Evolutionary conservation across 2,888 invertebrate genomes (phyloP).

Genomic region (Ferdinandea cuprea): DNA sequence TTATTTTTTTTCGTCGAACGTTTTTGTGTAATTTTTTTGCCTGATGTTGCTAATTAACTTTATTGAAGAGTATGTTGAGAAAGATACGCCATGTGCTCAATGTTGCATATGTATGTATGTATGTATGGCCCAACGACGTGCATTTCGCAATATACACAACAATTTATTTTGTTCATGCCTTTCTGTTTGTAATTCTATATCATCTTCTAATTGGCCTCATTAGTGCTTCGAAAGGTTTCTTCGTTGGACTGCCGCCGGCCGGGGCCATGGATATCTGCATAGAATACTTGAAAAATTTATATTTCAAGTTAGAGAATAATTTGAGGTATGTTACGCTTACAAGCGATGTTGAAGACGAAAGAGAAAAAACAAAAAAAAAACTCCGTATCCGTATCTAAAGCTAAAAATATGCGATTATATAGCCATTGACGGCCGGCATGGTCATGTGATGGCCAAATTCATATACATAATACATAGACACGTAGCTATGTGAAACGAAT

Average conservation of each 20-base stretch:
- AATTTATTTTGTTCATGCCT: conserved; percentile 20
- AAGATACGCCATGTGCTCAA: conserved; percentile 5
- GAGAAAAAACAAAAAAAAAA: conserved; percentile 9
- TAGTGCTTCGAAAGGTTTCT: conserved; percentile 63
- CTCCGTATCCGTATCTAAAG: conserved; percentile 15
- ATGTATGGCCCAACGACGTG: neutral
- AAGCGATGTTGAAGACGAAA: too few species aligned
- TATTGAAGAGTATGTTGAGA: conserved; percentile 25
- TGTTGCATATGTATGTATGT: neutral
- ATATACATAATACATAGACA: neutral
- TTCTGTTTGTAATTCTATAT: conserved; percentile 60
- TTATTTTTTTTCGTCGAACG: conserved; percentile 5
- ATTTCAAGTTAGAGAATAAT: conserved; percentile 20
- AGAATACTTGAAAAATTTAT: neutral
- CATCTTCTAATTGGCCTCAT: conserved; percentile 73
- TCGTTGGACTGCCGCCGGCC: conserved; percentile 4
- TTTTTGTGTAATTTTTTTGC: conserved; percentile 38
- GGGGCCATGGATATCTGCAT: neutral
- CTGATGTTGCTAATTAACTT: conserved; percentile 64
- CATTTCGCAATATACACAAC: conserved; percentile 25
- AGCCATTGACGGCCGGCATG: conserved; percentile 5
- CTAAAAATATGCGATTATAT: conserved; percentile 6
- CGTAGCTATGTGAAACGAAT: conserved; percentile 6
- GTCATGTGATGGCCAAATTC: neutral
- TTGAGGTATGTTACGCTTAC: conserved; percentile 22